Conservation (phyloP, 2,888 invertebrate species). For the Mythimna lalbum region DNA sequence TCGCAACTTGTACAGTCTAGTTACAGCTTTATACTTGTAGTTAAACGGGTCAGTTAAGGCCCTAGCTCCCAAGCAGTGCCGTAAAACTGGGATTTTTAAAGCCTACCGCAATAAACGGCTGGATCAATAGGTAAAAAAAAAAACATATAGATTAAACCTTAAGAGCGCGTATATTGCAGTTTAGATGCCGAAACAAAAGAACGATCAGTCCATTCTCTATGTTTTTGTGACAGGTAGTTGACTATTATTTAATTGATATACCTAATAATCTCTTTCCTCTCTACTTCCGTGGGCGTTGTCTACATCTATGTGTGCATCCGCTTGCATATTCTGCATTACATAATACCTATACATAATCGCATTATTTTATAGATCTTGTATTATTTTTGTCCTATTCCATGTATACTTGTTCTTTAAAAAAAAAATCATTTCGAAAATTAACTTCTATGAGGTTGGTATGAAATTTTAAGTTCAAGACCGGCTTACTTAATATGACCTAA, state of each 20-base stretch:
- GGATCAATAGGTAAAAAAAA: too few species aligned
- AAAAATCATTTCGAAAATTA: not conserved
- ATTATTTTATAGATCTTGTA: not conserved
- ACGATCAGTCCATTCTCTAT: not conserved
- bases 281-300: not conserved
- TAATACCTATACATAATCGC: not conserved
- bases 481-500: not conserved
- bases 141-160: too few species aligned
- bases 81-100: too few species aligned
- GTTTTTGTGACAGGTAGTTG: not conserved
- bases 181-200: not conserved
- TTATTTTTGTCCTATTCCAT: too few species aligned
- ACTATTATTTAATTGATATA: constrained; percentile 18
- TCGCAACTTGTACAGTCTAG: constrained; percentile 29
- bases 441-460: not conserved
- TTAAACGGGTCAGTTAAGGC: constrained; percentile 2
- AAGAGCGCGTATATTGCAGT: too few species aligned
- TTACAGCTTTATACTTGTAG: constrained; percentile 26
- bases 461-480: not conserved
- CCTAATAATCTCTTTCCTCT: constrained; percentile 21
- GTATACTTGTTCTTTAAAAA: too few species aligned
- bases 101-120: too few species aligned
- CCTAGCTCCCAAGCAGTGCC: too few species aligned
- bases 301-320: constrained; percentile 11
- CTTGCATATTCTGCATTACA: not conserved